Conservation (phyloP, 1,140 invertebrate species). For the Belonocnema kinseyi region DNA sequence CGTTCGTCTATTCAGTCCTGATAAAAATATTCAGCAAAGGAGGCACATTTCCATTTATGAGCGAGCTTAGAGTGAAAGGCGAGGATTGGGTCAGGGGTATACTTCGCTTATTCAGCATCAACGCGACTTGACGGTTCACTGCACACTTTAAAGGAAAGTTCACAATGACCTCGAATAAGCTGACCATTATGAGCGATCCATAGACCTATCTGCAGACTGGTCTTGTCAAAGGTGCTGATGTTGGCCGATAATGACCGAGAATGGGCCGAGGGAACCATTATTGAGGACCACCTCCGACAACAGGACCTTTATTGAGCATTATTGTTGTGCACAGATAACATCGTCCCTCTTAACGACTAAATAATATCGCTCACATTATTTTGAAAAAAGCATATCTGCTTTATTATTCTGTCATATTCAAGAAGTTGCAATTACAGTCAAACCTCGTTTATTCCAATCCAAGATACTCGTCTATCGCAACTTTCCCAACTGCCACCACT, state of each 20-base stretch:
- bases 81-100: constrained; percentile 5
- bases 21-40: constrained; percentile 28
- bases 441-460: no score
- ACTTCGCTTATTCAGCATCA: constrained; percentile 45
- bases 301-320: neutral
- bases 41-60: constrained; percentile 17
- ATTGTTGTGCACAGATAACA: no score
- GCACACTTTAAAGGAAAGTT: constrained; percentile 33
- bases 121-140: neutral
- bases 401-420: no score
- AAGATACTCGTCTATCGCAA: no score
- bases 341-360: neutral
- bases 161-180: constrained; percentile 41
- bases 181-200: constrained; percentile 45
- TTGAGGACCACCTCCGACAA: neutral
- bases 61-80: constrained; percentile 21
- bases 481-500: no score
- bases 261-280: constrained; percentile 40
- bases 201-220: constrained; percentile 26
- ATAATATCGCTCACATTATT: neutral
- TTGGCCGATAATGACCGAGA: constrained; percentile 45
- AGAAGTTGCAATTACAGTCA: no score
- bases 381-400: neutral
- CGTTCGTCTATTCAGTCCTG: neutral
- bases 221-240: constrained; percentile 12